Base-by-base conservation (phyloP, 2,888 invertebrate genomes). In the Nomada hirtipes region DNA sequence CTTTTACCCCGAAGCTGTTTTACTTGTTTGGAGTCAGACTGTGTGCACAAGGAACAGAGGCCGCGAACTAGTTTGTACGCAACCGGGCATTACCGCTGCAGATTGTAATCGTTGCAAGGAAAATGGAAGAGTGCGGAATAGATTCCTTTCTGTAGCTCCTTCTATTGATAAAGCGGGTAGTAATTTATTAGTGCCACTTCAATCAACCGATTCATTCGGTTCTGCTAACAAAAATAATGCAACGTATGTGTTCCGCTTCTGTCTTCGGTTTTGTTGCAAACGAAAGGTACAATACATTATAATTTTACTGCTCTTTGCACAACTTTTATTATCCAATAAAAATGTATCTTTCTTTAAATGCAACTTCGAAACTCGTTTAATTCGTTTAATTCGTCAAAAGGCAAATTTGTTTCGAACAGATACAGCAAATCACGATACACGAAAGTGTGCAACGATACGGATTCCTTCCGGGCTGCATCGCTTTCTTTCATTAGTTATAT, bases 401-500 rank as follows among this genome's bases (percentile, higher is more conserved):
- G 3, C 20, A 10, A 20, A 36, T 15, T 20, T 20, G 53, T 50
- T 42, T 72, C 52, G 23, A 53, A 1, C 55, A 7, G 15, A 44
- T 4, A 15, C 10, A 15, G 26, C 10, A 26, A 26, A 64, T 64
- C 26, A 11, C 64, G 26, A 26, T 50, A 52, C 29, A n/a, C 0
- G 50, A 65, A 11, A 3, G 3, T 11, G 13, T 1, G 52, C n/a
- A 69, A 61, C 36, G 57, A 36, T n/a, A 20, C 50, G 29, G n/a
- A 60, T 72, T n/a, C 36, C n/a, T n/a, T 50, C 44, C 18, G 47
- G 53, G 29, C 52, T 57, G 36, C 52, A 52, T 53, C 64, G 73
- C 74, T 85, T 85, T 85, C 82, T 72, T 85, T 82, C 60, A 59
- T 82, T 76, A 82, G 76, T 84, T 79, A 61, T 79, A 76, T 67